Conservation (phyloP, 2,888 invertebrate species). For the Capitulum mitella region DNA sequence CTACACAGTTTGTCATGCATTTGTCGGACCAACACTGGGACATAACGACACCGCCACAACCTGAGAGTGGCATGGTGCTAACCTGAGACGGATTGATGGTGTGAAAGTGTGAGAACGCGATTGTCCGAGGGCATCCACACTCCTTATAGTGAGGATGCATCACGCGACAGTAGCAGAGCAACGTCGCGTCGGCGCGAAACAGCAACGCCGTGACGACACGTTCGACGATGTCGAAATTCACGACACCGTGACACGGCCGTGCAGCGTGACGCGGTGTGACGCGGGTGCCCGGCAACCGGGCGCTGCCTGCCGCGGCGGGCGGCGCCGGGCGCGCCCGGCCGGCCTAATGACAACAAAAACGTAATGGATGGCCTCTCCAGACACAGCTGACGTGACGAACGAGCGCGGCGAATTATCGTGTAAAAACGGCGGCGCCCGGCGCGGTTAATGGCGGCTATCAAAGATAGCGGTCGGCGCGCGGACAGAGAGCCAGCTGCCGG, state of each 20-base stretch:
- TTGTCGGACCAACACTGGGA: too few species aligned
- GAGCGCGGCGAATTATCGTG: background rate
- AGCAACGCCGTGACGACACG: too few species aligned
- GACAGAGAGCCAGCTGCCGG: background rate
- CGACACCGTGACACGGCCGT: background rate
- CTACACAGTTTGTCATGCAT: too few species aligned
- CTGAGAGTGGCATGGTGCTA: too few species aligned
- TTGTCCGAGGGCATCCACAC: too few species aligned
- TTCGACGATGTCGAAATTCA: too few species aligned
- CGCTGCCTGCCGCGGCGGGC: too few species aligned
- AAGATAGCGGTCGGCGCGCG: background rate
- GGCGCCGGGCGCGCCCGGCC: background rate
- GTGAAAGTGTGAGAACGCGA: background rate
- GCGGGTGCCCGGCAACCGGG: background rate
- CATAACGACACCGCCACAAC: too few species aligned
- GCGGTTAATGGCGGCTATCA: conserved; percentile 16
- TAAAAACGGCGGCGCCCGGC: background rate
- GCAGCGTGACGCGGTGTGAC: background rate
- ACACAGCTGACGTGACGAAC: conserved; percentile 4
- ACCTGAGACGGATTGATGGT: too few species aligned
- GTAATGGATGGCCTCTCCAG: conserved; percentile 22
- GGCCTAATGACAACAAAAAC: conserved; percentile 22
- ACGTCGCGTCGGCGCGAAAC: too few species aligned
- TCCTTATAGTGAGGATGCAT: too few species aligned
- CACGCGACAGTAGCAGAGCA: too few species aligned